phyloP scores from a whole-genome alignment of 2,888 invertebrate genomes.

The Luperina testacea region DNA sequence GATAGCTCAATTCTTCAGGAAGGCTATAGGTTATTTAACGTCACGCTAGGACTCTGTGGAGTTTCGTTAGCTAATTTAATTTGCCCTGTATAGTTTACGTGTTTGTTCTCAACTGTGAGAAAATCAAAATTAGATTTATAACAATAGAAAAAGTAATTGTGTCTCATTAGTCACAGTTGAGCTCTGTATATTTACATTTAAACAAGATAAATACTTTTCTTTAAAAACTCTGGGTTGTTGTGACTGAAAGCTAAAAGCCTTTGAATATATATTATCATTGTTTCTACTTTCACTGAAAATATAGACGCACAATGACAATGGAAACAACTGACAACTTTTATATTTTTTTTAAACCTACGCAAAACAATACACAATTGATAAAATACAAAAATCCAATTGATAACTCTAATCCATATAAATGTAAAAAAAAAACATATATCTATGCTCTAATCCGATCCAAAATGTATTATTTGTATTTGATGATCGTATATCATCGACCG shows the following conservation, averaged over 20 bases:
- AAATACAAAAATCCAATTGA: slow-evolving; percentile 37
- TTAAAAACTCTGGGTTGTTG: neutral
- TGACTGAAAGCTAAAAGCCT: neutral
- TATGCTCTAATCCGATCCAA: slow-evolving; percentile 31
- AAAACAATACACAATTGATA: slow-evolving; percentile 26
- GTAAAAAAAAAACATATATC: no score
- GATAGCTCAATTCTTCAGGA: no score
- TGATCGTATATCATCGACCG: slow-evolving; percentile 36
- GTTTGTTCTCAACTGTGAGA: neutral
- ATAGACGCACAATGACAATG: neutral
- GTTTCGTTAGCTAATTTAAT: no score
- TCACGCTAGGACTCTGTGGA: no score
- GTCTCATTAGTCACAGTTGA: no score
- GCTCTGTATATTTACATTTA: neutral
- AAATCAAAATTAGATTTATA: no score
- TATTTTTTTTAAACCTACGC: neutral
- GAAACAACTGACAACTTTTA: slow-evolving; percentile 10
- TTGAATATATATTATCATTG: neutral
- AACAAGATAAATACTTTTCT: neutral
- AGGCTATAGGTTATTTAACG: no score
- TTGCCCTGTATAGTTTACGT: no score
- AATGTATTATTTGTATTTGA: slow-evolving; percentile 41
- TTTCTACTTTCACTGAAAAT: neutral
- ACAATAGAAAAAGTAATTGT: no score
- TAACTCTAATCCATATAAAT: slow-evolving; percentile 35